Percentiles rank a stretch among this genome's conserved stretches.
Conservation (phyloP, 2,113 vertebrate species). For the Melospiza melodia region DNA sequence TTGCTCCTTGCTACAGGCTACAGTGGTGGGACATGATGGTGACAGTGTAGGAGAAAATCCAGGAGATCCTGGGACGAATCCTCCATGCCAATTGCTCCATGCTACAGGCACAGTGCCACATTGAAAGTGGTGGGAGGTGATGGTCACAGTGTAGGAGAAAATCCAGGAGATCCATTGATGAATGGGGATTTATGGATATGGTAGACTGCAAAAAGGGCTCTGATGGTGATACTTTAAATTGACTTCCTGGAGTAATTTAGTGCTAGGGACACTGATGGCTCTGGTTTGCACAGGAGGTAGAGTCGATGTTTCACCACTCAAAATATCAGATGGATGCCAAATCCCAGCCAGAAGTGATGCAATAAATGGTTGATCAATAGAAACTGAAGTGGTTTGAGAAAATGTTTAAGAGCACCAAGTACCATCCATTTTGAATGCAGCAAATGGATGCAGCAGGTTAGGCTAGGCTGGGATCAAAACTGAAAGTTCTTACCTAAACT, state of each 20-base stretch:
- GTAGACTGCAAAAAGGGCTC: not conserved
- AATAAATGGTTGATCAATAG: not conserved
- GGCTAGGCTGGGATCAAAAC: not conserved
- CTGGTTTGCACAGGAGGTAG: not conserved
- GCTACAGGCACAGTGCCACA: too few species aligned
- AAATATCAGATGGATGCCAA: not conserved
- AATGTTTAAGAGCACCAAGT: not conserved
- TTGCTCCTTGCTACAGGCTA: rapidly evolving
- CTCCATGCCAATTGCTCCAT: rapidly evolving
- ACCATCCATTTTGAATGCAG: not conserved
- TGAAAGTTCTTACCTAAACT: not conserved
- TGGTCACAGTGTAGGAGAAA: not conserved
- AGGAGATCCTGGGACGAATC: not conserved
- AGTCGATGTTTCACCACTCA: not conserved
- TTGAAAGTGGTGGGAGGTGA: not conserved
- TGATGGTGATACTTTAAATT: not conserved
- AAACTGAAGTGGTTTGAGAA: not conserved
- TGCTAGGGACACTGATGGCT: not conserved
- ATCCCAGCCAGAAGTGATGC: not conserved
- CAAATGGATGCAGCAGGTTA: not conserved
- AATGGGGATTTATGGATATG: not conserved
- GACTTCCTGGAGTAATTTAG: not conserved
- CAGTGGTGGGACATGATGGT: not conserved
- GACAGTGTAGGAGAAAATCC: not conserved
- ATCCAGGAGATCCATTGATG: not conserved